Evolutionary conservation across 2,797 vertebrate species (phyloP).

Genomic region (Sebastes glaucus): DNA sequence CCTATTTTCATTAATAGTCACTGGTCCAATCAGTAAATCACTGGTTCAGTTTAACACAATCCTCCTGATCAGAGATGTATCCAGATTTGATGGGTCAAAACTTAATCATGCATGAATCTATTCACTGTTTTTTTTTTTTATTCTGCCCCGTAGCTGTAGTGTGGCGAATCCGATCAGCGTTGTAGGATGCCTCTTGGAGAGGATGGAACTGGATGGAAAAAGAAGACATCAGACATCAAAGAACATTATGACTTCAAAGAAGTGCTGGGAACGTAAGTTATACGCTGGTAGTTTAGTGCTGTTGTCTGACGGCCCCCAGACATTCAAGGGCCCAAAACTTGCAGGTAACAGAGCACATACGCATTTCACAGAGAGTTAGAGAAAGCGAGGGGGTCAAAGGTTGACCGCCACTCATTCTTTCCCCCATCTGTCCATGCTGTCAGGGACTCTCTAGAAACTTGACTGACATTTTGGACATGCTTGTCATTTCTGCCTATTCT

Average conservation of each 20-base stretch:
- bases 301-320: not conserved
- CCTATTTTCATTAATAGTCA: not conserved
- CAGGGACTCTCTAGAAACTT: constrained; percentile 1
- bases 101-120: not conserved
- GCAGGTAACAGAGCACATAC: not conserved
- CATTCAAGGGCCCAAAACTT: not conserved
- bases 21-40: not conserved
- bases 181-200: constrained; percentile 87
- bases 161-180: constrained; percentile 70
- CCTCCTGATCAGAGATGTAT: not conserved
- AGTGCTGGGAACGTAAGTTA: constrained; percentile 86
- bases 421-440: constrained; percentile 1
- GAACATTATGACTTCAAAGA: constrained; percentile 88
- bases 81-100: not conserved
- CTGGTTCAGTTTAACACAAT: not conserved
- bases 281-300: not conserved
- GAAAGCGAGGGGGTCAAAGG: not conserved
- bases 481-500: constrained; percentile 14
- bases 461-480: constrained; percentile 18
- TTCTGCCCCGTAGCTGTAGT: constrained; percentile 62
- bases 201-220: constrained; percentile 86
- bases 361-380: not conserved
- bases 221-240: constrained; percentile 87
- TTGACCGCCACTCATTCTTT: not conserved
- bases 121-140: not conserved